Base-by-base conservation (phyloP, 2,797 vertebrate genomes). In the Cirrhinus molitorella region DNA sequence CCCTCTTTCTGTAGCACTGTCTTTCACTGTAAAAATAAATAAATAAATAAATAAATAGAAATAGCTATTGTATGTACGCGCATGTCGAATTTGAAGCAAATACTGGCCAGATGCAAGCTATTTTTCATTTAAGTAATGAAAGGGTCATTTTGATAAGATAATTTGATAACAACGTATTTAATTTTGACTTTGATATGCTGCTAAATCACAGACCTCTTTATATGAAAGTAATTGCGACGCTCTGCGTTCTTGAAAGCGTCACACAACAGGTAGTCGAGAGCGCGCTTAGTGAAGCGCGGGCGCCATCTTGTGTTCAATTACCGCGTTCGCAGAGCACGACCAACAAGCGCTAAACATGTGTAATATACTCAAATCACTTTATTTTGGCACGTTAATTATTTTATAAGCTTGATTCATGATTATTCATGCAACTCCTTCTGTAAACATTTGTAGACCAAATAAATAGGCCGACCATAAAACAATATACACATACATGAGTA, bases 261-360 rank as follows among this genome's bases (percentile, higher is more conserved):
- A 31, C 21, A n/a, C 77, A 79, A 88, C 88, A 88, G 84, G 86
- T 88, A 63, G 86, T 61, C 28, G 53, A 61, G 71, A 3, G 43
- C n/a, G 3, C 43, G 16, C 3, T n/a, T 1, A 16, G 28, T 83
- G 13, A 73, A n/a, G n/a, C 8, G 25, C 19, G 78, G 72, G 47
- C 63, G 83, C 79, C 88, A 85, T 81, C 88, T 85, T 79, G 81
- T 6, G 88, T 19, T 23, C 61, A 79, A 70, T 23, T 14, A 45
- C 6, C 6, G 17, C 51, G 40, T 5, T 65, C n/a, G 23, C 59
- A 68, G 45, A 45, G 14, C 4, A 68, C 23, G 43, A 12, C 12
- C 55, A 47, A 78, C 66, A 78, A 59, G 28, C 12, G 11, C 63
- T 25, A 9, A 25, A 59, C n/a, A 55, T 7, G n/a, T 31, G 61